Percentiles rank a stretch among this genome's conserved stretches.
These are phyloP conservation scores for Chromobotia macracanthus DNA, from an alignment of 2,797 vertebrate species.

Conservation along the genomic window DNA sequence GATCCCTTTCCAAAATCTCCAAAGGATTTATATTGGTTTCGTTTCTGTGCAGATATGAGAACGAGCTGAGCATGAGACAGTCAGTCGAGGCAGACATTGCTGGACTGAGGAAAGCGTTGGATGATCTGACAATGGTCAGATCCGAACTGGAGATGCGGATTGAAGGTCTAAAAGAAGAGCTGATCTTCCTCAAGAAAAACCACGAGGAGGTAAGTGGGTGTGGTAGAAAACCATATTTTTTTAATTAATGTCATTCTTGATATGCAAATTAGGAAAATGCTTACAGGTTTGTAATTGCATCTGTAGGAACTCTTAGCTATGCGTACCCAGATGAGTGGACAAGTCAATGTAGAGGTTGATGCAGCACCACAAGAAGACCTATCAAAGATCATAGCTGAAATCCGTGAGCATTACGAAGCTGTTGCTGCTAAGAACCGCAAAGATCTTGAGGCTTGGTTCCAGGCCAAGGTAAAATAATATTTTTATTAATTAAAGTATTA, in stretches of 20 bases:
- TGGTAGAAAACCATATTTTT: background rate
- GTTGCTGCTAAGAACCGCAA: constrained; percentile 78
- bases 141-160: constrained; percentile 85
- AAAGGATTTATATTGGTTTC: background rate
- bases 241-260: background rate
- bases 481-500: background rate
- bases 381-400: constrained; percentile 75
- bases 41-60: constrained; percentile 60
- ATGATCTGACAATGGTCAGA: constrained; percentile 82
- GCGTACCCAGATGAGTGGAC: constrained; percentile 77
- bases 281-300: background rate
- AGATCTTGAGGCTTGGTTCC: constrained; percentile 86
- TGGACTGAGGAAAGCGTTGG: constrained; percentile 81
- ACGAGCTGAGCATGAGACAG: constrained; percentile 68
- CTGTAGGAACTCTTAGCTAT: constrained; percentile 77
- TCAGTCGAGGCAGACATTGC: constrained; percentile 85
- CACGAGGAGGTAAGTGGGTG: constrained; percentile 82
- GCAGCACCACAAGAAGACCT: constrained; percentile 78
- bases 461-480: constrained; percentile 54
- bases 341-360: constrained; percentile 86
- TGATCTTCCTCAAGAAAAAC: constrained; percentile 85
- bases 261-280: background rate
- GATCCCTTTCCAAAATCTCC: background rate
- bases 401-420: constrained; percentile 85
- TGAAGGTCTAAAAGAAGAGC: constrained; percentile 84